Evolutionary conservation across 1,140 invertebrate species (phyloP), one percentile per base, ranked within the genome.

Genomic region (Leptinotarsa undecemlineata): DNA sequence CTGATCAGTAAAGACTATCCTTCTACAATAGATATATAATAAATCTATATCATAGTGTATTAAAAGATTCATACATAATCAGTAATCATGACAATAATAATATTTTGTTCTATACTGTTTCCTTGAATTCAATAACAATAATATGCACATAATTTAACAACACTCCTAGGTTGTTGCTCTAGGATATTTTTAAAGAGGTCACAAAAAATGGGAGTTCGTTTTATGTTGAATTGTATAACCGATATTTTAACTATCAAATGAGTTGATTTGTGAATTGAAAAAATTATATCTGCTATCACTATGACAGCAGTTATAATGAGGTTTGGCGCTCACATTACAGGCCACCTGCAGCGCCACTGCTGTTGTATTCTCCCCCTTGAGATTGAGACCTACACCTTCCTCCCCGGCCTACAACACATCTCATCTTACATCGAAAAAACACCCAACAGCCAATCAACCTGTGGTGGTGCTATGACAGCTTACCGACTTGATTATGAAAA

Each of bases 301-400:
- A 57, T 57, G 51, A 57, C 21, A 77, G 75, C 76, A 75, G 79
- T 75, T 82, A 73, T 81, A 83, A 84, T 78, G 78, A 80, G 77
- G 75, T 84, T 85, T 84, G 83, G 79, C 84, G 81, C 81, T 82
- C 82, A 78, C 83, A 78, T 85, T 85, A 75, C 84, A 85, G 84
- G 84, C 77, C 81, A 69, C 79, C 79, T 57, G 51, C 51, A 81
- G 80, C 81, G 79, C 80, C 81, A 80, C 76, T 80, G 82, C 82
- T 84, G 79, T 82, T 79, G 77, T 71, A 80, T 81, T 81, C 81
- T 77, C 80, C 80, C 80, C 81, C 81, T 75, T 79, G 81, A 82
- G 81, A 74, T 47, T 60, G 57, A 21, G 23, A 48, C 33, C 68
- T 63, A 64, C 67, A 62, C 51, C 62, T 57, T 57, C 51, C 51